Conservation (phyloP, 2,797 vertebrate genomes). For the Sitta carolinensis region DNA sequence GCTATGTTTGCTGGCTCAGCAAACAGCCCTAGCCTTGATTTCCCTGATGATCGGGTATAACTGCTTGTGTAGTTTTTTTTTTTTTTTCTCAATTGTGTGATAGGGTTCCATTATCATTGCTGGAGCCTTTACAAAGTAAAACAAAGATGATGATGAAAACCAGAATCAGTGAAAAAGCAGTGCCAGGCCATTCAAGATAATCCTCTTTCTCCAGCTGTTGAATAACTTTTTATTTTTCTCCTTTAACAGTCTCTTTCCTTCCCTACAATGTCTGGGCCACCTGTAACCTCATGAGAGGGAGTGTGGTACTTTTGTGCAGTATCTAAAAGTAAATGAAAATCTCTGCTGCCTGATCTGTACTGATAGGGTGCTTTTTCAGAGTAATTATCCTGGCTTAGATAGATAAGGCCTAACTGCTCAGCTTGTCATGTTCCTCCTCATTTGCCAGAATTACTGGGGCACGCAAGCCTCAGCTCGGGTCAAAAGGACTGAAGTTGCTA, state of each 20-base stretch:
- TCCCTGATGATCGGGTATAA: not conserved
- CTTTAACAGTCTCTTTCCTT: not conserved
- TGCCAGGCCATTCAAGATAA: not conserved
- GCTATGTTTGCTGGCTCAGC: not conserved
- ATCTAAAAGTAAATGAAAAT: not conserved
- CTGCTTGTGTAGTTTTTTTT: not conserved
- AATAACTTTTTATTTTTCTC: not conserved
- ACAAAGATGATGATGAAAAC: not conserved
- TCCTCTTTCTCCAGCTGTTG: not conserved
- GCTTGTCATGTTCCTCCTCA: not conserved
- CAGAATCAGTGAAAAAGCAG: not conserved
- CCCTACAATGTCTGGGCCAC: not conserved
- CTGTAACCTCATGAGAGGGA: fast-evolving
- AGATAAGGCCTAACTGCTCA: not conserved
- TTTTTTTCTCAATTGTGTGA: not conserved
- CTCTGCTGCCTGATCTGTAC: not conserved
- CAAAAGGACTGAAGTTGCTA: not conserved
- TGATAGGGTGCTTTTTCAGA: not conserved
- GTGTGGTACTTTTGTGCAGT: not conserved
- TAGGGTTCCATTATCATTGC: not conserved
- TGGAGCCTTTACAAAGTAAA: not conserved
- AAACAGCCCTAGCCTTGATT: not conserved
- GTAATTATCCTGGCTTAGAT: not conserved
- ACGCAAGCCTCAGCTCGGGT: not conserved
- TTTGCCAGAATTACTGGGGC: not conserved